These are phyloP conservation scores for Phaethornis superciliosus DNA, from an alignment of 2,113 vertebrate genomes.

Conservation along the genomic window DNA sequence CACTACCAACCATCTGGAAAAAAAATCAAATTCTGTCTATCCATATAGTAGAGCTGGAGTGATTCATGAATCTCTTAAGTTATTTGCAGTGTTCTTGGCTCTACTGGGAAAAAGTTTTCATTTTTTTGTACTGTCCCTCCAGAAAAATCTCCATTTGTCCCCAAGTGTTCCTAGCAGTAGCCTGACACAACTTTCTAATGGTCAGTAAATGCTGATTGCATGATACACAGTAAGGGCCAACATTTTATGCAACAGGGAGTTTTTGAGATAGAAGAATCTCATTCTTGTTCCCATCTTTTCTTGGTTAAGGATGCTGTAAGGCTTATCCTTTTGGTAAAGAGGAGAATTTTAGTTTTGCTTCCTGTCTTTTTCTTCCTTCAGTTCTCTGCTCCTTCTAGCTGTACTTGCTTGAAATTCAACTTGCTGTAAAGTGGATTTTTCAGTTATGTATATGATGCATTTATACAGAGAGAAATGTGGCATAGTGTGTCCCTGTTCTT, in stretches of 20 bases:
- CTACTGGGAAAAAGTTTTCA: not conserved
- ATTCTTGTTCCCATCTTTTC: not conserved
- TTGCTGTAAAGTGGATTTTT: not conserved
- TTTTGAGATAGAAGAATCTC: not conserved
- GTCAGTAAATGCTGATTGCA: not conserved
- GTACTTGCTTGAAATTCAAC: not conserved
- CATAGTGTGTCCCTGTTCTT: not conserved
- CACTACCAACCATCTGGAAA: constrained; percentile 39
- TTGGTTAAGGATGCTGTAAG: not conserved
- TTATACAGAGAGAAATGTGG: not conserved
- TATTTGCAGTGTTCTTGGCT: not conserved
- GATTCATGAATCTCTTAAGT: not conserved
- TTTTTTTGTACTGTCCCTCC: not conserved
- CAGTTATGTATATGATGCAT: not conserved
- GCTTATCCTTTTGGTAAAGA: not conserved
- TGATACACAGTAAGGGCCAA: not conserved
- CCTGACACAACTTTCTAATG: not conserved
- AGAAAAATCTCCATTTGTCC: not conserved
- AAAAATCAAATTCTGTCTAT: not conserved
- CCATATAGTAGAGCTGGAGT: not conserved
- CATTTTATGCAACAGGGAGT: not conserved
- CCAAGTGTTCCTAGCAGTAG: not conserved
- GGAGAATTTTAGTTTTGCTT: not conserved
- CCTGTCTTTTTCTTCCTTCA: not conserved
- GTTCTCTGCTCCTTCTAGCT: not conserved